Evolutionary conservation across 2,113 vertebrate species (phyloP).

Genomic region (Zonotrichia leucophrys): DNA sequence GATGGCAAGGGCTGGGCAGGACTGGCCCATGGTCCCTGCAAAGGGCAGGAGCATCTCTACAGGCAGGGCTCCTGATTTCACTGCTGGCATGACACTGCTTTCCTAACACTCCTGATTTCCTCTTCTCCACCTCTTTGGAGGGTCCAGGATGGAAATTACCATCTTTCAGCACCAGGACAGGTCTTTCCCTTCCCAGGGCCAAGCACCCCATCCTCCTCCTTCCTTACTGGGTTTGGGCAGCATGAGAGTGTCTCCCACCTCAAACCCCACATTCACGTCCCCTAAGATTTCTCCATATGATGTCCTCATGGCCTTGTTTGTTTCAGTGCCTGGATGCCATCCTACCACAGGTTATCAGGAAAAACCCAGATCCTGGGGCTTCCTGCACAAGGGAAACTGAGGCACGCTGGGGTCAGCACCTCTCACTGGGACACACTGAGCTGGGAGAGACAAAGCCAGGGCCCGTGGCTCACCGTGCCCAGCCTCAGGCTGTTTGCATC

Average conservation of each 20-base stretch:
- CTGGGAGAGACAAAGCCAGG: neutral
- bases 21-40: rapidly evolving
- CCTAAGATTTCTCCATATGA: neutral
- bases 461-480: neutral
- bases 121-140: neutral
- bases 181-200: neutral
- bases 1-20: neutral
- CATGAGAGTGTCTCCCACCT: rapidly evolving
- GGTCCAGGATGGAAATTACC: neutral
- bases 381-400: neutral
- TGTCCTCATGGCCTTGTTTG: neutral
- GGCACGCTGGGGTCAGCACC: neutral
- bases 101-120: neutral
- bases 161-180: neutral
- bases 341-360: rapidly evolving
- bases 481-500: neutral
- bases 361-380: neutral
- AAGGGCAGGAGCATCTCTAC: neutral
- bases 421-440: rapidly evolving
- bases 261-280: neutral
- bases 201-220: neutral
- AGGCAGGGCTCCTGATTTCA: neutral
- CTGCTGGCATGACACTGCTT: neutral
- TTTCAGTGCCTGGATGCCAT: neutral
- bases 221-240: neutral